Evolutionary conservation across 2,888 invertebrate genomes (phyloP).

Genomic region (Melangyna quadrimaculata): DNA sequence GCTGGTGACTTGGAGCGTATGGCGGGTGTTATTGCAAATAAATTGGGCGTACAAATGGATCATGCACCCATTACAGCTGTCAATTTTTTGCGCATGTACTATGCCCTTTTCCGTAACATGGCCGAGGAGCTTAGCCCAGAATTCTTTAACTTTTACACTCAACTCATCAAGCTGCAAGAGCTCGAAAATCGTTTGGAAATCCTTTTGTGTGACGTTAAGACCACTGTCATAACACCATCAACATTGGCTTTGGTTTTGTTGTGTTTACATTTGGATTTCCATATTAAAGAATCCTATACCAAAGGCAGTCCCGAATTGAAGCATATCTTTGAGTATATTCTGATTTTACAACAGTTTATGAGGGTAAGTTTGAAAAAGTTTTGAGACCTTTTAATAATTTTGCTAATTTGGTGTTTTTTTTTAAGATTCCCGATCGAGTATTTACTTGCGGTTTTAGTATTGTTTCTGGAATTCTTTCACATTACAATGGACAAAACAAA

Average conservation of each 20-base stretch:
- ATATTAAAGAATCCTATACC: slow-evolving; percentile 81
- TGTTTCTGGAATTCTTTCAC: slow-evolving; percentile 85
- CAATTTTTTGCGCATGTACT: slow-evolving; percentile 87
- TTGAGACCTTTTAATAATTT: neutral
- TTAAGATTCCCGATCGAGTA: slow-evolving; percentile 86
- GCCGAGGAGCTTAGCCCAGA: slow-evolving; percentile 83
- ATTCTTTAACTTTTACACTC: slow-evolving; percentile 82
- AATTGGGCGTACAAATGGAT: slow-evolving; percentile 85
- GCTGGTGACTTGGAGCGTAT: slow-evolving; percentile 92
- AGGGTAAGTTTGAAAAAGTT: slow-evolving; percentile 82
- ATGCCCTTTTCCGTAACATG: slow-evolving; percentile 84
- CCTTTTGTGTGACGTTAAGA: slow-evolving; percentile 88
- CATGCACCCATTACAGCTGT: slow-evolving; percentile 85
- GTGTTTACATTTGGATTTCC: slow-evolving; percentile 86
- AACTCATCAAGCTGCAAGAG: slow-evolving; percentile 83
- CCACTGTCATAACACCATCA: slow-evolving; percentile 88
- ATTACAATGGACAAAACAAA: slow-evolving; percentile 88
- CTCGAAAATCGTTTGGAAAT: slow-evolving; percentile 88
- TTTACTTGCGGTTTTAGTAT: slow-evolving; percentile 84
- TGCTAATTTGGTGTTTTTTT: slow-evolving; percentile 1
- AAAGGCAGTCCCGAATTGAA: slow-evolving; percentile 83
- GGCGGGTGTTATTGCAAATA: slow-evolving; percentile 90
- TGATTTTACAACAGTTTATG: slow-evolving; percentile 87
- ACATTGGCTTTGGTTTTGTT: slow-evolving; percentile 90
- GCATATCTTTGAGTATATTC: slow-evolving; percentile 86